phyloP scores from a whole-genome alignment of 2,113 vertebrate species.

The Ceyx cyanopectus region DNA sequence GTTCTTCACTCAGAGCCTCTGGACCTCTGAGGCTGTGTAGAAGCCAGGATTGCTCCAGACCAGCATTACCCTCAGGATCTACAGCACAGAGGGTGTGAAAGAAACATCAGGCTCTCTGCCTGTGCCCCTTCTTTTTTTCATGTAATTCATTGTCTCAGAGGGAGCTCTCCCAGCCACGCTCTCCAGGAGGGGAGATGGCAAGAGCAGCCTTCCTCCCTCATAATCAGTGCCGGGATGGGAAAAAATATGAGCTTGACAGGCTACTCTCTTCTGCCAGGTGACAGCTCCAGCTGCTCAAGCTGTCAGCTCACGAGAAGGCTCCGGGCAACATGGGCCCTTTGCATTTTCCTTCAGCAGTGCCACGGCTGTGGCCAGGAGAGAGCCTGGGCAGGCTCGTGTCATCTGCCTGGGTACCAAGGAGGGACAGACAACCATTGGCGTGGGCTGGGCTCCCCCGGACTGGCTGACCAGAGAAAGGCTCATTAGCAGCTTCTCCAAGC shows the following conservation, averaged over 20 bases:
- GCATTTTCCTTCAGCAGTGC: neutral
- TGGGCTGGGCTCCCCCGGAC: neutral
- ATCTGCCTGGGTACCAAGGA: neutral
- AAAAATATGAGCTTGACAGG: neutral
- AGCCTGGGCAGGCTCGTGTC: neutral
- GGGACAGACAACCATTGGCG: neutral
- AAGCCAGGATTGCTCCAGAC: neutral
- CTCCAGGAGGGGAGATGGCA: neutral
- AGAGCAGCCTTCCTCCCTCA: neutral
- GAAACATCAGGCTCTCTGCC: neutral
- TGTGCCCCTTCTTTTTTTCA: neutral
- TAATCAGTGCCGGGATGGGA: neutral
- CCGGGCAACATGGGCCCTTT: neutral
- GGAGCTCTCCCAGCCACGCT: neutral
- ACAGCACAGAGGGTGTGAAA: neutral
- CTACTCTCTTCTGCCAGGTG: neutral
- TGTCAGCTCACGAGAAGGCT: neutral
- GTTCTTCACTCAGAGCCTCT: neutral
- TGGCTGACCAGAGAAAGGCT: neutral
- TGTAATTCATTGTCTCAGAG: neutral
- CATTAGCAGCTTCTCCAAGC: neutral
- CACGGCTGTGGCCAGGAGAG: rapidly evolving
- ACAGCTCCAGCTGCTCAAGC: slow-evolving; percentile 61
- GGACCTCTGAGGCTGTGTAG: neutral
- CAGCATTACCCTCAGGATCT: neutral